Evolutionary conservation across 37 sponge, comb jelly and placozoan genomes (phyloP), one percentile per base, ranked within the genome.

Genomic region (Agelas oroides): DNA sequence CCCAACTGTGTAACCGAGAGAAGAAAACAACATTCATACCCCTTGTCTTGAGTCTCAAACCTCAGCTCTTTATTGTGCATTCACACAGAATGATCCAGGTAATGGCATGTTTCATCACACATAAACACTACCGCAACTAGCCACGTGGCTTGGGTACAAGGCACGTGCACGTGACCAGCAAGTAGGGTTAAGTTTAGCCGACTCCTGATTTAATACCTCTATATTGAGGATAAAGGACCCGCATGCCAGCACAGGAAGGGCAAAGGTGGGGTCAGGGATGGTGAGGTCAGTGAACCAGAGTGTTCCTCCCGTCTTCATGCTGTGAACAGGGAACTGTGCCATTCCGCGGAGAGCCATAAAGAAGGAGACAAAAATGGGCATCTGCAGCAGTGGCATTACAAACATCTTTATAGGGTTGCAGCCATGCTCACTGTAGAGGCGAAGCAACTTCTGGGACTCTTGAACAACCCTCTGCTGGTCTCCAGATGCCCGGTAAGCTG

Each of bases 271-370:
- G 53, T 97, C 98, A 37, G 96, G 84, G 12, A 88, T 53, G 25
- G 92, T 83, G 13, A 97, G 87, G 53, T 97, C 92, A 25, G 74
- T 32, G 66, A 93, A 95, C 98, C 98, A 97, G 0, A 86, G 34
- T 17, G 82, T 37, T 17, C 98, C 98, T 31, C 96, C 96, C 5
- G 59, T 66, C 39, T 81, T 84, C 92, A 97, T 87, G 30, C 86
- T 72, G 73, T 74, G 90, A 0, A 97, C 64, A 0, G 97, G 97
- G 28, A 69, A 80, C 0, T 21, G 18, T 1, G 86, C 78, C 98
- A 97, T 95, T 20, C 84, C 63, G 5, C 92, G 78, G 28, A 97
- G 39, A 1, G 82, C 94, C 25, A 90, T 15, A 54, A 95, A 93
- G 62, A 95, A 87, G 8, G 92, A 86, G 3, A 97, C 85, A 30